Conservation (phyloP, 2,888 invertebrate species). For the Tortrix viridana region DNA sequence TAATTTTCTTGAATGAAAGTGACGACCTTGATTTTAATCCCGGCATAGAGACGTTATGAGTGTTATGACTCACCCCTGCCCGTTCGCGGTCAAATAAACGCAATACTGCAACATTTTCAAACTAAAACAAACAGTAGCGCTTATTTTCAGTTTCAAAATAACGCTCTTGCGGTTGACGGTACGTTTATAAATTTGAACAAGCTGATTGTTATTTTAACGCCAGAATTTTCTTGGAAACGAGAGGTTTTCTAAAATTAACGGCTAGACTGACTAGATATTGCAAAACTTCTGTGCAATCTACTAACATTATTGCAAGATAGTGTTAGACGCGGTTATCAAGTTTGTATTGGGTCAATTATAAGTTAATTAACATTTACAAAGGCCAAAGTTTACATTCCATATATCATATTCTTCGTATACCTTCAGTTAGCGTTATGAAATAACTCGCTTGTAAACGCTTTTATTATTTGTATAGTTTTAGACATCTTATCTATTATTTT, state of each 20-base stretch:
- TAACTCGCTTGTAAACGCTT: no score
- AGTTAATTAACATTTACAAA: conserved; percentile 18
- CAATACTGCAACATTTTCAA: conserved; percentile 58
- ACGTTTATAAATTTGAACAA: conserved; percentile 32
- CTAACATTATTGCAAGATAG: conserved; percentile 2
- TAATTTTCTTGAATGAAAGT: conserved; percentile 65
- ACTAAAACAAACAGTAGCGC: conserved; percentile 58
- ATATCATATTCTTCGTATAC: neutral
- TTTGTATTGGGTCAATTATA: conserved; percentile 5
- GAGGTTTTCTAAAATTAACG: conserved; percentile 1
- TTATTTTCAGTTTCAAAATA: conserved; percentile 47
- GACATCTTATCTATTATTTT: no score
- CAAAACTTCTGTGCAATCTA: conserved; percentile 1
- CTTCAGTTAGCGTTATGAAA: neutral
- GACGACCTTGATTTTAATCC: conserved; percentile 73
- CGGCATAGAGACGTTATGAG: conserved; percentile 60
- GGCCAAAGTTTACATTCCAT: conserved; percentile 2
- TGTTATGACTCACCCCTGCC: conserved; percentile 63
- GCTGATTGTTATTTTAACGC: conserved; percentile 7
- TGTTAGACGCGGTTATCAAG: conserved; percentile 8
- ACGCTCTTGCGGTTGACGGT: conserved; percentile 41
- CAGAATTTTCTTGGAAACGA: conserved; percentile 4
- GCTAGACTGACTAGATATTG: neutral
- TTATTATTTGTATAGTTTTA: no score
- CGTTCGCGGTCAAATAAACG: conserved; percentile 67